Evolutionary conservation across 2,113 vertebrate species (phyloP), one percentile per base, ranked within the genome.

Genomic region (Xiphophorus couchianus): DNA sequence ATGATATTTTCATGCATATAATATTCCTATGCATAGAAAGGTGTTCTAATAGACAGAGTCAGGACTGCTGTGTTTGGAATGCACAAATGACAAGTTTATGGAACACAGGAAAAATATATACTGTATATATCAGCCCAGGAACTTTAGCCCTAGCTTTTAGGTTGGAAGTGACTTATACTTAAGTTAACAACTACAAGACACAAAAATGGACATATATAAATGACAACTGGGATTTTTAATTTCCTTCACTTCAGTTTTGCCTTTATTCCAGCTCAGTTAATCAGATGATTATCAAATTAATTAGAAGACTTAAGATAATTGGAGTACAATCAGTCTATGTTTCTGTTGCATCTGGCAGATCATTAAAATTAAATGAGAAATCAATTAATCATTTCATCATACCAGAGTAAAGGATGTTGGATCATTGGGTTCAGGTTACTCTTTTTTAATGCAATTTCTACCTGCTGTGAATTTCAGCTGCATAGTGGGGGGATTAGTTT

Each of bases 241-340:
- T 92, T 86, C 74, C 69, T 81, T 73, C 69, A 62, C 54, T 76
- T 79, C 25, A 79, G 44, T 85, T 90, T 80, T 74, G 70, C 72
- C 77, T 83, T 82, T 79, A 78, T 90, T 84, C 77, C 42, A 78
- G 82, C 83, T 69, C 76, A 90, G 80, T 93, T 91, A 81, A 88
- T 88, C 70, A 80, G 78, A 86, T 88, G 75, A 82, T 88, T 90
- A 93, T 93, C 89, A 74, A 78, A 89, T 86, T 84, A 90, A 91
- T 93, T 70, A 87, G 71, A 77, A 68, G 28, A 71, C 83, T 74
- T 76, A 86, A 92, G 90, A 90, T 89, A 88, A 84, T 86, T 66
- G 62, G 44, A 5, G 58, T 66, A 31, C 70, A 78, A 78, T 69
- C 66, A 74, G 78, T 69, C 69, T 71, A 42, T 75, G 62, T 78